Base-by-base conservation (phyloP, 2,888 invertebrate genomes). In the Uropetala carovei region DNA sequence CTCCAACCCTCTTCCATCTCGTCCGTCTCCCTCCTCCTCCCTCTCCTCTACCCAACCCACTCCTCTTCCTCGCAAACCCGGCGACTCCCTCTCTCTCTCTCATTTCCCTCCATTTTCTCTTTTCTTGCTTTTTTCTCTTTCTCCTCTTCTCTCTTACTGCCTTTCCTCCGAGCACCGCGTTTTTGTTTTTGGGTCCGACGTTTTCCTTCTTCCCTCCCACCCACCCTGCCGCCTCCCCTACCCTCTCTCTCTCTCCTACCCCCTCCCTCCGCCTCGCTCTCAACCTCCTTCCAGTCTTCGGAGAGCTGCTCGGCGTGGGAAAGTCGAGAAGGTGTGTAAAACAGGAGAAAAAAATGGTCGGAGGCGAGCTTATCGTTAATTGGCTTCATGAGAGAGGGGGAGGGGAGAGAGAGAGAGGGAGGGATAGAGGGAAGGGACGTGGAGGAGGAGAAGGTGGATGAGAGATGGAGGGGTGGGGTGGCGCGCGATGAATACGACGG, bases 11-110 rank as follows among this genome's bases (percentile, higher is more conserved):
- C 93, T 92, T 92, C 92, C 92, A 93, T 93, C 92, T 92, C 93
- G 92, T 93, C 92, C 92, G 93, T 93, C 93, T 93, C 93, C 92
- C 93, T 68, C 92, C 93, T 68, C 5, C 93, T 93, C 93, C 84
- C 92, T 93, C 86, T 93, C 93, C 92, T 93, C 92, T 91, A 93
- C 93, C 93, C 93, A 83, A 59, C 84, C 89, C 59, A 68, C 84
- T 58, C 84, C 68, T 92, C 92, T 92, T 86, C 81, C 64, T 92
- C 82, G 8, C 27, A 27, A 75, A 13, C 75, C 27, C 75, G n/a
- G 22, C 22, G n/a, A 8, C 14, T 43, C 93, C 92, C 92, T 83
- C 93, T 92, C 92, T 83, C 93, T 83, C 92, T 85, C 83, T 89
- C 85, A 1, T 92, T 92, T 93, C 92, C 81, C 82, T 56, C 68